Conservation (phyloP, 1,140 invertebrate species). For the Caenorhabditis remanei region DNA sequence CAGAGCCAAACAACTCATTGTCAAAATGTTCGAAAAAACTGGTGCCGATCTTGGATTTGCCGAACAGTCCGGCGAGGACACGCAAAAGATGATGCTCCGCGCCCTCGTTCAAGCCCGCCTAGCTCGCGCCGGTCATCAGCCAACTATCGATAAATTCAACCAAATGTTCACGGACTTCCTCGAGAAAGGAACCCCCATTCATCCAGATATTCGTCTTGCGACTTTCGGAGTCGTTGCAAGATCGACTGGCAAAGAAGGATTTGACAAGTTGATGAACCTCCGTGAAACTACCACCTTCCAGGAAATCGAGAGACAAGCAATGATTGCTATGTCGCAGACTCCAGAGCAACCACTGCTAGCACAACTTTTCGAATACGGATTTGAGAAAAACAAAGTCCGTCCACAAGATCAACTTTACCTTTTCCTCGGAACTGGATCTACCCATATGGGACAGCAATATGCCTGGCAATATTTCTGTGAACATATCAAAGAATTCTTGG, state of each 20-base stretch:
- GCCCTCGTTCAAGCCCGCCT: slow-evolving; percentile 87
- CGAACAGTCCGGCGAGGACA: slow-evolving; percentile 76
- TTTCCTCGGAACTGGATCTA: slow-evolving; percentile 81
- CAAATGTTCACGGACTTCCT: slow-evolving; percentile 84
- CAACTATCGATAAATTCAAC: slow-evolving; percentile 84
- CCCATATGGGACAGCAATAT: slow-evolving; percentile 84
- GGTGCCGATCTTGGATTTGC: slow-evolving; percentile 79
- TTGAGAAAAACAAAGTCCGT: slow-evolving; percentile 90
- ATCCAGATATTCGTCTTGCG: slow-evolving; percentile 86
- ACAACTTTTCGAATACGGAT: slow-evolving; percentile 88
- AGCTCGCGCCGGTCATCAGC: slow-evolving; percentile 85
- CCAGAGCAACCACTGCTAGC: slow-evolving; percentile 83
- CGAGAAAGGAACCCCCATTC: slow-evolving; percentile 82
- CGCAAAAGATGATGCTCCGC: slow-evolving; percentile 86
- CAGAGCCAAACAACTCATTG: slow-evolving; percentile 70
- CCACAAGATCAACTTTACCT: slow-evolving; percentile 91
- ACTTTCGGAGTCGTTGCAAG: slow-evolving; percentile 87
- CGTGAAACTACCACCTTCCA: slow-evolving; percentile 88
- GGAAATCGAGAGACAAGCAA: slow-evolving; percentile 92
- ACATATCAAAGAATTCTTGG: slow-evolving; percentile 84
- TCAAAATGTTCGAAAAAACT: slow-evolving; percentile 77
- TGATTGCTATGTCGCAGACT: slow-evolving; percentile 85
- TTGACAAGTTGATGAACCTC: slow-evolving; percentile 85
- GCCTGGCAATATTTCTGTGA: slow-evolving; percentile 92
- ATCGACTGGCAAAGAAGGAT: slow-evolving; percentile 83